Base-by-base conservation (phyloP, 1,140 invertebrate species). In the Lanistes nyassanus region DNA sequence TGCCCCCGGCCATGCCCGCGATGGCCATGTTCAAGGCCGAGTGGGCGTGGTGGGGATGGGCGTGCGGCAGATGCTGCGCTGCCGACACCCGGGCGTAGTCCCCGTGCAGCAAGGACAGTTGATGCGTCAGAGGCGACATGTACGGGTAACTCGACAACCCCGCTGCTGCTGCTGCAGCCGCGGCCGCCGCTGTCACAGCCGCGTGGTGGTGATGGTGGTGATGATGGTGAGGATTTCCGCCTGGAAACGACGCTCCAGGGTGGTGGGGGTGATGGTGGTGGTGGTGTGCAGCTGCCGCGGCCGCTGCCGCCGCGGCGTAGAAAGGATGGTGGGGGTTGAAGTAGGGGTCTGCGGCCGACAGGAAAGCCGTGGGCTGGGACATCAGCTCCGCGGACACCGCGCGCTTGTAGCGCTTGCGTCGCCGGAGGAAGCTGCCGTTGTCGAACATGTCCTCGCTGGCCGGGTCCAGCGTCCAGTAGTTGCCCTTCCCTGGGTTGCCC, bases 361-460 rank as follows among this genome's bases (percentile, higher is more conserved):
- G 76, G 78, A 85, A 86, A n/a, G 86, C 84, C 6, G 87, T 79
- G 0, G 79, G 80, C 55, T 83, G 82, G n/a, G 80, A 75, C 79
- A 84, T 80, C 62, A 85, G 78, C 47, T 78, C 77, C 65, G 79
- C 83, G 36, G 92, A 92, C 34, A 92, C 92, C 13, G 95, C 94
- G 64, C 97, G 90, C 88, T 98, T 99, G 90, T 97, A 99, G 34
- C 98, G 92, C 90, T 99, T 99, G 70, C 98, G 90, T 29, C 98
- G 92, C 6, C 98, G 89, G 58, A 99, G 90, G 86, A 99, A 99
- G 85, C 95, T 97, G 0, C 98, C 98, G 88, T 99, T 99, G 86
- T 99, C 98, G 85, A 99, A 99, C 98, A 99, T 99, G 85, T 99
- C 96, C 86, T 99, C 97, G 1, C 96, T 96, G 73, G 96, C 90